Evolutionary conservation across 23 tunicate genomes (phyloP).

Genomic region (Oikopleura dioica): DNA sequence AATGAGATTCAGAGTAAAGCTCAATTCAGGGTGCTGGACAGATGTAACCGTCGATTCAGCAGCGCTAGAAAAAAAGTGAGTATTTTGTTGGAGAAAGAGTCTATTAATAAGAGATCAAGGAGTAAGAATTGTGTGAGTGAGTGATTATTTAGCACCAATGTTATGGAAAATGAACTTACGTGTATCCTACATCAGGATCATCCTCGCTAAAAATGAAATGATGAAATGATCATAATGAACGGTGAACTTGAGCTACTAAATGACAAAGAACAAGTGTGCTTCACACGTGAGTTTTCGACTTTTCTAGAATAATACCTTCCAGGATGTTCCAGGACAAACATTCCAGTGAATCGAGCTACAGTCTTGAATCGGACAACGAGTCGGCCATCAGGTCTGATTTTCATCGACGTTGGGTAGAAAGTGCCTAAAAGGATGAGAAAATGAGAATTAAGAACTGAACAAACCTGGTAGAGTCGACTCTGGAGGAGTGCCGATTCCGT

Average conservation of each 20-base stretch:
- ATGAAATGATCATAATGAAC: not conserved
- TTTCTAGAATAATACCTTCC: constrained; percentile 16
- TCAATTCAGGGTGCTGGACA: constrained; percentile 48
- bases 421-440: constrained; percentile 19
- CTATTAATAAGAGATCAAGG: not conserved
- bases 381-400: constrained; percentile 68
- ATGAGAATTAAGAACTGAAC: not conserved
- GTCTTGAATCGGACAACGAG: constrained; percentile 84
- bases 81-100: not conserved
- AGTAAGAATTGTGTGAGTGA: not conserved
- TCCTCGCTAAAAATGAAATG: not conserved
- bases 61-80: constrained; percentile 1
- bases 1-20: constrained; percentile 30
- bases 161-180: not conserved
- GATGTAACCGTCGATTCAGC: constrained; percentile 60
- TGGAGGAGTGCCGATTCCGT: constrained; percentile 87
- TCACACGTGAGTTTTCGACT: not conserved
- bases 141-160: not conserved
- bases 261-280: not conserved
- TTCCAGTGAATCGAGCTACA: constrained; percentile 71
- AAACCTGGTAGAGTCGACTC: constrained; percentile 81
- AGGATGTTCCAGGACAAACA: constrained; percentile 58
- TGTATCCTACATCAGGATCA: not conserved
- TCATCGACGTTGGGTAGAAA: constrained; percentile 84
- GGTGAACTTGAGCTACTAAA: not conserved